Conservation (phyloP, 1,140 invertebrate genomes). For the Drosophila funebris region DNA sequence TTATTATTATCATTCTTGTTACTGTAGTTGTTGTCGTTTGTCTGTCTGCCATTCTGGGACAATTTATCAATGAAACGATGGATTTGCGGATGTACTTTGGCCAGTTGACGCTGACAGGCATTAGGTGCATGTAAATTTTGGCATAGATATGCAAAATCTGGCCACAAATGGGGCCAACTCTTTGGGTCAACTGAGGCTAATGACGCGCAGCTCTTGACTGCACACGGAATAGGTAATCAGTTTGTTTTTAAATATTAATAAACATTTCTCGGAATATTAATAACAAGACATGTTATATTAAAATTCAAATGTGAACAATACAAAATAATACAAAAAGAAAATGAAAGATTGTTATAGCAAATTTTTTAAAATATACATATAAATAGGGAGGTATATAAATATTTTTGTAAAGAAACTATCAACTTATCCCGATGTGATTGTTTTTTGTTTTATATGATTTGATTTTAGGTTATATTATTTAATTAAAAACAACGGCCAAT, state of each 20-base stretch:
- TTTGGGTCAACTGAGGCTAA: slow-evolving; percentile 8
- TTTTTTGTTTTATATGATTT: too few species aligned
- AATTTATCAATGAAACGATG: slow-evolving; percentile 81
- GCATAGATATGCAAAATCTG: slow-evolving; percentile 42
- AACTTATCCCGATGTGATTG: too few species aligned
- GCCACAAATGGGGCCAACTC: slow-evolving; percentile 15
- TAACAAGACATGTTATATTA: too few species aligned
- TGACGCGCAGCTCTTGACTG: background rate
- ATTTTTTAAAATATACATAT: too few species aligned
- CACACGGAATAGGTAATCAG: background rate
- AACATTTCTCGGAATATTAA: too few species aligned
- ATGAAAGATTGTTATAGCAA: too few species aligned
- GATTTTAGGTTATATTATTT: too few species aligned
- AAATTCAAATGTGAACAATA: too few species aligned
- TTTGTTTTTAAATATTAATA: background rate
- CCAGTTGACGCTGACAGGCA: slow-evolving; percentile 14
- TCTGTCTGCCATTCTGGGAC: slow-evolving; percentile 31
- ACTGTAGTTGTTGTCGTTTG: slow-evolving; percentile 10
- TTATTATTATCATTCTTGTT: slow-evolving; percentile 17
- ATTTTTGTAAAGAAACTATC: too few species aligned
- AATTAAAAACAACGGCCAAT: too few species aligned
- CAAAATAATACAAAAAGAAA: too few species aligned
- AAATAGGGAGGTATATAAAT: too few species aligned
- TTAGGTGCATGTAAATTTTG: slow-evolving; percentile 57
- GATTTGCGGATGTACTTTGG: slow-evolving; percentile 38